Evolutionary conservation across 2,888 invertebrate genomes (phyloP), one percentile per base, ranked within the genome.

Genomic region (Drosophila kambysellisi): DNA sequence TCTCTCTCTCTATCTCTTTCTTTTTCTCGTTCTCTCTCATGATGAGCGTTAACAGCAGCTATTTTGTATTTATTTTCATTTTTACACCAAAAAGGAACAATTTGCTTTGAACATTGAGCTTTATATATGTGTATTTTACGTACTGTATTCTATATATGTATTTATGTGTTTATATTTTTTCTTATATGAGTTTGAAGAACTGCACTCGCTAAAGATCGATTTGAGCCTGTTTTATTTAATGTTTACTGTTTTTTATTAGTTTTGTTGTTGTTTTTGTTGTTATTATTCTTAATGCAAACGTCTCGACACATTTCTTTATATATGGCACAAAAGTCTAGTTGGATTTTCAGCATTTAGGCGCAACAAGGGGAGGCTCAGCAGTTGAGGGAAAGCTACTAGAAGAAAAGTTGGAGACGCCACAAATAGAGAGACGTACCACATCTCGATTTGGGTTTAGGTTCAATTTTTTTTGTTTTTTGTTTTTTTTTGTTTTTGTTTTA

Each of bases 81-180:
- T 54, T 37, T 76, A 69, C 65, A 75, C 83, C 63, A 81, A 86
- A 83, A 88, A 88, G 88, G 88, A 88, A 88, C 88, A 90, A 88
- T 81, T 81, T 75, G 84, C 87, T 88, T 88, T 88, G 90, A 88
- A 90, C 88, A 88, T 90, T 88, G 90, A 88, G 88, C 87, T 88
- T 82, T 75, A 74, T 74, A 33, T 53, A 53, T 54, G 37, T 56
- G 39, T 56, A 59, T 70, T 54, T 75, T 59, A 75, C 51, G 70
- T 75, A 74, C 67, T 56, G 60, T 72, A 74, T 64, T 68, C 51
- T 70, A 69, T 63, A 72, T 68, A 65, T 67, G 69, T 75, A 70
- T 62, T 53, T 60, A 48, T 75, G 46, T 60, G 33, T 62, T 4
- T 62, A 43, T 60, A 17, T 74, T 53, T 74, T 53, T 64, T 41